Percentiles rank a stretch among this genome's conserved stretches.
phyloP scores from a whole-genome alignment of 2,113 vertebrate genomes.

The Dendrocopos noguchii region DNA sequence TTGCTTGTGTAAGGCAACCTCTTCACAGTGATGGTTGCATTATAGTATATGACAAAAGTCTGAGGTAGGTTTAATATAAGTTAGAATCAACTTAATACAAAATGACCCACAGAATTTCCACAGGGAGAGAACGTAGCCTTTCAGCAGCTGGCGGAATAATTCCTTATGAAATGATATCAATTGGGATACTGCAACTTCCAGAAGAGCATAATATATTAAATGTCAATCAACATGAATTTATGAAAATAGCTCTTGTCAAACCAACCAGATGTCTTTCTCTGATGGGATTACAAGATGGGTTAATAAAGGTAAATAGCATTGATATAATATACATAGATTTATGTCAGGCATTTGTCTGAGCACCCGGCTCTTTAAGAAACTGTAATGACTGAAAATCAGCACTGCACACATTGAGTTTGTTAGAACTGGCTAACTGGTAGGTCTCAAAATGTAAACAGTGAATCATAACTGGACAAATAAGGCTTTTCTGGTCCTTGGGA shows the following conservation, averaged over 20 bases:
- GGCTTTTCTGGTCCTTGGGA: neutral
- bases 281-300: slow-evolving; percentile 29
- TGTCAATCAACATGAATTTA: slow-evolving; percentile 48
- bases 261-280: slow-evolving; percentile 50
- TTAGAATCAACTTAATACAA: slow-evolving; percentile 41
- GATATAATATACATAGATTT: slow-evolving; percentile 24
- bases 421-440: slow-evolving; percentile 23
- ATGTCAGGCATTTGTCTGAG: neutral
- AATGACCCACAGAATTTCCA: slow-evolving; percentile 52
- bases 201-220: slow-evolving; percentile 36
- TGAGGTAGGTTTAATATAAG: slow-evolving; percentile 41
- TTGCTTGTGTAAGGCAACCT: neutral
- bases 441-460: slow-evolving; percentile 27
- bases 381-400: slow-evolving; percentile 25
- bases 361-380: neutral
- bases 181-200: slow-evolving; percentile 2
- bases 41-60: neutral
- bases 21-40: neutral
- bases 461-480: slow-evolving; percentile 18
- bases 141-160: slow-evolving; percentile 40
- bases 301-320: slow-evolving; percentile 37
- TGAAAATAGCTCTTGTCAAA: slow-evolving; percentile 59
- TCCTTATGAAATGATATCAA: slow-evolving; percentile 35
- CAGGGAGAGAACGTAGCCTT: neutral
- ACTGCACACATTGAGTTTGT: slow-evolving; percentile 41